Evolutionary conservation across 2,113 vertebrate species (phyloP).

Genomic region (Oncorhynchus gorbuscha): DNA sequence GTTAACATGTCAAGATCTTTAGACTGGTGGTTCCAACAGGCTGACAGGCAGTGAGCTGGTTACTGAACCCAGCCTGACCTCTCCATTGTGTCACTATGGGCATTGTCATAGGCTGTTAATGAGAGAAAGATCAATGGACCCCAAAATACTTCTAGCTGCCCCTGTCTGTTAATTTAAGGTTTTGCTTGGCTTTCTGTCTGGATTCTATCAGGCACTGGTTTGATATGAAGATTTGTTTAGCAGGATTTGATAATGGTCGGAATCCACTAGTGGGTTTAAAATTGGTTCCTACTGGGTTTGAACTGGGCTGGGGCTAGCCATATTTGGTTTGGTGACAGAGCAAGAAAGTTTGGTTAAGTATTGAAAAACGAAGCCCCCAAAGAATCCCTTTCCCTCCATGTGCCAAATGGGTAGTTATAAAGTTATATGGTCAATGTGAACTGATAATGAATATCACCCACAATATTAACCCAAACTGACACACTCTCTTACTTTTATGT

Average conservation of each 20-base stretch:
- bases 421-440: no score
- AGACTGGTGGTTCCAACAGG: conserved; percentile 62
- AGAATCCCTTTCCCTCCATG: no score
- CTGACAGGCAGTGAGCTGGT: conserved; percentile 70
- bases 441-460: no score
- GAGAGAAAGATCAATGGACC: conserved; percentile 66
- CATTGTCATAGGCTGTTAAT: conserved; percentile 74
- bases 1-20: conserved; percentile 62
- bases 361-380: no score
- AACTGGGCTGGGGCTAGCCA: background rate
- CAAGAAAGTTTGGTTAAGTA: no score
- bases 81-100: conserved; percentile 68
- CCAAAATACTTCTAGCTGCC: conserved; percentile 43
- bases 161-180: conserved; percentile 55
- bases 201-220: background rate
- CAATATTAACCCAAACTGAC: no score
- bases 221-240: background rate
- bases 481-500: no score
- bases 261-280: background rate
- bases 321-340: no score
- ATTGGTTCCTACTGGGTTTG: background rate
- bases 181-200: background rate
- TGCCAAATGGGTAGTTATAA: no score
- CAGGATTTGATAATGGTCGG: background rate
- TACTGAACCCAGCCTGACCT: conserved; percentile 73